A percentile compares a stretch with the other conserved stretches of the same genome.
Conservation (phyloP, 2,797 vertebrate species). For the Myotis daubentonii region DNA sequence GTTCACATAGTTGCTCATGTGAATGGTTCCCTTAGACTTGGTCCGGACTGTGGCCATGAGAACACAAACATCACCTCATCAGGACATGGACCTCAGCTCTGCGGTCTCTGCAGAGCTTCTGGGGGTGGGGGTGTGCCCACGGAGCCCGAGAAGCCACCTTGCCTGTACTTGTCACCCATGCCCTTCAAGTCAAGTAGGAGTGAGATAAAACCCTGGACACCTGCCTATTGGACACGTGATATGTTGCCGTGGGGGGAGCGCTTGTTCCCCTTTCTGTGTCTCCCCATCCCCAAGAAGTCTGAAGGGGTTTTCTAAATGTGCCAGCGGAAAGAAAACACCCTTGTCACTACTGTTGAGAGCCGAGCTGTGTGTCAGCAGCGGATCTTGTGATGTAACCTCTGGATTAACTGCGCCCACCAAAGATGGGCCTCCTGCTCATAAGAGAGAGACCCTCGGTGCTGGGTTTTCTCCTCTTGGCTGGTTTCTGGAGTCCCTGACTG, state of each 20-base stretch:
- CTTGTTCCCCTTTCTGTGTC: rapidly evolving
- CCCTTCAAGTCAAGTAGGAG: neutral
- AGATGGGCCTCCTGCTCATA: neutral
- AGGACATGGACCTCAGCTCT: neutral
- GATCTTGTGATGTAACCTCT: neutral
- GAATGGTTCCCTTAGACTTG: neutral
- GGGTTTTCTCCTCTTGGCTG: neutral
- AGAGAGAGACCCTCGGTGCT: neutral
- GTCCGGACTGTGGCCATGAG: slow-evolving; percentile 44
- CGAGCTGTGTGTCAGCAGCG: neutral
- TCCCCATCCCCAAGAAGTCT: neutral
- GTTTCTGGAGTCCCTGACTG: neutral
- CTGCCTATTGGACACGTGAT: neutral
- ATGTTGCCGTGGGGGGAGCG: rapidly evolving
- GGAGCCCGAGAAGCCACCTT: neutral
- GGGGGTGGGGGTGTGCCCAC: neutral
- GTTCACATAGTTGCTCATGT: neutral
- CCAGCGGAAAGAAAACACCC: neutral
- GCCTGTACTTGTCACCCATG: neutral
- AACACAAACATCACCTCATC: neutral
- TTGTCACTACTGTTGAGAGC: neutral
- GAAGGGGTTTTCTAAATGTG: neutral
- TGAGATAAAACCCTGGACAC: neutral
- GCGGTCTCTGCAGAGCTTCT: neutral
- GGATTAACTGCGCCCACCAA: neutral